Evolutionary conservation across 2,113 vertebrate species (phyloP), one percentile per base, ranked within the genome.

Genomic region (Chitala chitala): DNA sequence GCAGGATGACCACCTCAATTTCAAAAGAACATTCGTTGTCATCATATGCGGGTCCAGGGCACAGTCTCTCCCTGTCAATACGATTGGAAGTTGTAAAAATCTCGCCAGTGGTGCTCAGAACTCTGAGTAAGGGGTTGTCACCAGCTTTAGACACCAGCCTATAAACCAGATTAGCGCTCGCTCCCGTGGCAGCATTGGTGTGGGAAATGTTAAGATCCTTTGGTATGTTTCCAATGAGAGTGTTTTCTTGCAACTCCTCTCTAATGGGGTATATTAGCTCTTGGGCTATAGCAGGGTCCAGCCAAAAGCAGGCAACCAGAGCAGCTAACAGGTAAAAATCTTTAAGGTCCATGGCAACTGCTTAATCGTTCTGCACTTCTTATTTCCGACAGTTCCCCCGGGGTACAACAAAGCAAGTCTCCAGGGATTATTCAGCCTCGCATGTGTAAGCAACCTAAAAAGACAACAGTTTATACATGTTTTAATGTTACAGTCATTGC

Each of bases 211-310:
- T 99, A 85, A 99, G 87, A 90, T 98, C 96, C 92, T 96, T 96
- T 94, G 97, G 96, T 96, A 99, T 98, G 89, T 98, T 99, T 90
- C 97, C 97, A 91, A 99, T 97, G 82, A 98, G 96, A 82, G 97
- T 91, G 76, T 98, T 98, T 90, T 98, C 96, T 84, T 97, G 96
- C 89, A 99, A 84, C 84, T 99, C 97, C 88, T 99, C 97, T 85
- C 94, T 92, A 85, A 99, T 98, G 78, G 96, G 95, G 86, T 99
- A 99, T 88, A 96, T 98, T 78, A 98, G 93, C 91, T 99, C 97
- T 93, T 98, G 96, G 84, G 97, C 95, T 86, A 98, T 85, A 82
- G 95, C 92, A 55, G 96, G 96, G 92, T 98, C 96, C 83, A 98
- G 89, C 89, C 94, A 96, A 85, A 98, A 91, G 91, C 94, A 98